Evolutionary conservation across 2,888 invertebrate genomes (phyloP), one percentile per base, ranked within the genome.

Genomic region (Mesoligia furuncula): DNA sequence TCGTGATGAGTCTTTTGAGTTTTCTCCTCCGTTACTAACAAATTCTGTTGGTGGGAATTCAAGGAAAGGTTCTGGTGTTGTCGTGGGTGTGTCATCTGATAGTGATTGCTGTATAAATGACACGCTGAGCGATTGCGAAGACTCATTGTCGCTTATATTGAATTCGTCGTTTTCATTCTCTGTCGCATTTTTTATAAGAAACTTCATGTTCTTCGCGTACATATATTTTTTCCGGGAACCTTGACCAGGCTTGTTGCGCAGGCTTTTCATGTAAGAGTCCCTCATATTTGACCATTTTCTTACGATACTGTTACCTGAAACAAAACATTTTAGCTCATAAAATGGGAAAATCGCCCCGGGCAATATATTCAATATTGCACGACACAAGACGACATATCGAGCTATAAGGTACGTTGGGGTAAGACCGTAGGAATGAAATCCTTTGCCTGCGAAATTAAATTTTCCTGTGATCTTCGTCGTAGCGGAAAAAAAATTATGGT

Each of bases 231-330:
- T 72, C 4, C 39, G 62, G 24, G 15, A 51, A 5, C 20, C 27
- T 74, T 62, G 27, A 39, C 61, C 48, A 24, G 75, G 36, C 27
- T 17, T 61, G 24, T 51, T 39, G 39, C 74, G 75, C 0, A 75
- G 6, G 9, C 62, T 62, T 74, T 62, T 75, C 75, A 74, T 74
- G 62, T 42, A 75, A 1, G 75, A 75, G 20, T 75, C 74, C 36
- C 75, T 62, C 24, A 75, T 48, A 51, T 75, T 75, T 24, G 74
- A 51, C 51, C 74, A 75, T 62, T 75, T 75, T 51, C 51, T 73
- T 24, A 51, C 42, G 1, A 74, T 73, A 31, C 7, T 31, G 39
- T 42, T 24, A 62, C 75, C 75, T 75, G 75, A 24, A 75, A 75
- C 74, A 73, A 75, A 24, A 73, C 4, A 27, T 51, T n/a, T 39